Evolutionary conservation across 2,797 vertebrate genomes (phyloP).

Genomic region (Zenarchopterus dispar): DNA sequence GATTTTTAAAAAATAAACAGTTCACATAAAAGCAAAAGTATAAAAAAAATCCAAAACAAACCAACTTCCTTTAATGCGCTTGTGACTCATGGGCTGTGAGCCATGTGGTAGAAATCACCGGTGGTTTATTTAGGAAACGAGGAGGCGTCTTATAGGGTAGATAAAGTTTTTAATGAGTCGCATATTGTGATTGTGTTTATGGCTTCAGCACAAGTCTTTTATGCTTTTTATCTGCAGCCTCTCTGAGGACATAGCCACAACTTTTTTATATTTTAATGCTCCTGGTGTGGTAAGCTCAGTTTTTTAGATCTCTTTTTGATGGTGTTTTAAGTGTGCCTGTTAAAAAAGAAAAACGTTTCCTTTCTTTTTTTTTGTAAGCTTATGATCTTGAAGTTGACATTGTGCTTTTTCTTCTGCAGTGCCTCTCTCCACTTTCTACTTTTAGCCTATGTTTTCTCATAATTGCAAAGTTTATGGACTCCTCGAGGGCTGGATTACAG

Average conservation of each 20-base stretch:
- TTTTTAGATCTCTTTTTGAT: constrained; percentile 35
- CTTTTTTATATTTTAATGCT: constrained; percentile 62
- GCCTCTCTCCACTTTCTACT: constrained; percentile 2
- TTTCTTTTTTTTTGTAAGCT: constrained; percentile 29
- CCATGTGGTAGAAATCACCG: constrained; percentile 49
- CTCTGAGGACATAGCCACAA: constrained; percentile 46
- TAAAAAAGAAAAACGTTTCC: constrained; percentile 29
- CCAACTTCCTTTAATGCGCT: constrained; percentile 5
- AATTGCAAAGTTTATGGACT: constrained; percentile 42
- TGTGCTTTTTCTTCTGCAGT: constrained; percentile 23
- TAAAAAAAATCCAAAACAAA: constrained; percentile 11
- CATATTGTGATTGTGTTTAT: constrained; percentile 61
- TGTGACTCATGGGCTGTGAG: constrained; percentile 39
- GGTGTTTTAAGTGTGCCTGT: constrained; percentile 44
- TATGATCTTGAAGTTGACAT: constrained; percentile 27
- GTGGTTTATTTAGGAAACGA: constrained; percentile 56
- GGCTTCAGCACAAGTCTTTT: constrained; percentile 33
- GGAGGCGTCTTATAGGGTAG: constrained; percentile 44
- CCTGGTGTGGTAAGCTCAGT: constrained; percentile 53
- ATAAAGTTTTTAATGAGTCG: constrained; percentile 66
- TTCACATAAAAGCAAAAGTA: constrained; percentile 7
- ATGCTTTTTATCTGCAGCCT: constrained; percentile 64
- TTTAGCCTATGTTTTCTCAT: constrained; percentile 22
- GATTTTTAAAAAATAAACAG: constrained; percentile 37
- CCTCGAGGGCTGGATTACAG: constrained; percentile 62